phyloP scores from a whole-genome alignment of 1,140 invertebrate genomes.

The Halictus rubicundus region DNA sequence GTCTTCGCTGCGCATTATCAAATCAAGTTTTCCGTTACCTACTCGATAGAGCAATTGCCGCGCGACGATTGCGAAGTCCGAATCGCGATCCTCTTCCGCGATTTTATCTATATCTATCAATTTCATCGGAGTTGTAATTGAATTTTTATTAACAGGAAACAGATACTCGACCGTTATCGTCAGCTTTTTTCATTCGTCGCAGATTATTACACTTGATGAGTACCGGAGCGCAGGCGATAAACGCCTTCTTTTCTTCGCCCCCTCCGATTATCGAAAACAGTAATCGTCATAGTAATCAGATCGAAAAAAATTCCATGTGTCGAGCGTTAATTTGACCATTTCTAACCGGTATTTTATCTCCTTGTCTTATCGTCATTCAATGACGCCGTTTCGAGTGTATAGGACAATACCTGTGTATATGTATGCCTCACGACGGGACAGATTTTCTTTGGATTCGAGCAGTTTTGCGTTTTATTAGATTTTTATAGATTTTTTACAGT shows the following conservation, averaged over 20 bases:
- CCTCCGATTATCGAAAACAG: not conserved
- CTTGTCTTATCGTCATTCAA: slow-evolving; percentile 14
- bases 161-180: not conserved
- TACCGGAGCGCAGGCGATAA: not conserved
- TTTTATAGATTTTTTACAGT: no score
- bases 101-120: not conserved
- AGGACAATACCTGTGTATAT: no score
- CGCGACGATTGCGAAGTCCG: no score
- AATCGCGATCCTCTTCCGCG: no score
- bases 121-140: not conserved
- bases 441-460: no score
- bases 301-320: slow-evolving; percentile 17
- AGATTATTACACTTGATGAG: not conserved
- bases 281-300: slow-evolving; percentile 7
- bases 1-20: not conserved
- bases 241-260: no score
- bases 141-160: not conserved
- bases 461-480: no score
- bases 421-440: no score
- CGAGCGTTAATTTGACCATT: slow-evolving; percentile 14
- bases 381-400: not conserved
- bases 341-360: slow-evolving; percentile 24
- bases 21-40: no score
- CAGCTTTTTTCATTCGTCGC: not conserved
- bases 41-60: no score